A percentile compares a stretch with the other conserved stretches of the same genome.
phyloP scores from a whole-genome alignment of 2,113 vertebrate genomes.

The Machaerirhynchus nigripectus region DNA sequence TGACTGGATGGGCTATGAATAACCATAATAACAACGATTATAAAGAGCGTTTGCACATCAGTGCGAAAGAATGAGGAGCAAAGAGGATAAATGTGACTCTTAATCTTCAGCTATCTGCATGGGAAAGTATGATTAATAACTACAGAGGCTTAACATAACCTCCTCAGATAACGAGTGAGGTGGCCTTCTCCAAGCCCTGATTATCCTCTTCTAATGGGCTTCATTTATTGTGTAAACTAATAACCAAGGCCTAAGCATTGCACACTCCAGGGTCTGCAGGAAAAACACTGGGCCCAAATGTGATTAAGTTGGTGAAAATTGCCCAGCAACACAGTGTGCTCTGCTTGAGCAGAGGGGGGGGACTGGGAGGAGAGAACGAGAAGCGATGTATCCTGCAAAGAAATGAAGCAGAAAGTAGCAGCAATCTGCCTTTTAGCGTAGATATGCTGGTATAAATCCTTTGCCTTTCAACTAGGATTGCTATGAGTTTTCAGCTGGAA shows the following conservation, averaged over 20 bases:
- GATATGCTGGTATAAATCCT: neutral
- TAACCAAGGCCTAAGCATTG: neutral
- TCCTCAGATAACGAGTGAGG: constrained; percentile 46
- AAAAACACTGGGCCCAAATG: constrained; percentile 43
- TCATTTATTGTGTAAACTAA: constrained; percentile 69
- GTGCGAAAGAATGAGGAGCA: neutral
- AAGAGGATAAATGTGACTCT: constrained; percentile 38
- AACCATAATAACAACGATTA: neutral
- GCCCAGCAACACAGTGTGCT: neutral
- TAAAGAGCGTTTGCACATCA: neutral
- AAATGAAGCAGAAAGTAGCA: constrained; percentile 7
- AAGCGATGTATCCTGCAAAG: neutral
- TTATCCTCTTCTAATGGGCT: constrained; percentile 62
- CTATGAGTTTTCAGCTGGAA: neutral
- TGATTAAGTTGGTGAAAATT: constrained; percentile 48
- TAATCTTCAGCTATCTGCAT: constrained; percentile 49
- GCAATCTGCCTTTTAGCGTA: neutral
- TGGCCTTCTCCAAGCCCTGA: constrained; percentile 52
- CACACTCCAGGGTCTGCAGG: constrained; percentile 4
- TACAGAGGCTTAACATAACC: constrained; percentile 44
- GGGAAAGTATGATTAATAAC: constrained; percentile 63
- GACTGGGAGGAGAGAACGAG: neutral
- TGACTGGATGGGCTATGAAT: neutral
- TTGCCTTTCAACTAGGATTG: neutral
- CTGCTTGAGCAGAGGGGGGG: neutral